These are phyloP conservation scores for Habrosyne pyritoides DNA, from an alignment of 2,888 invertebrate genomes.

Conservation along the genomic window DNA sequence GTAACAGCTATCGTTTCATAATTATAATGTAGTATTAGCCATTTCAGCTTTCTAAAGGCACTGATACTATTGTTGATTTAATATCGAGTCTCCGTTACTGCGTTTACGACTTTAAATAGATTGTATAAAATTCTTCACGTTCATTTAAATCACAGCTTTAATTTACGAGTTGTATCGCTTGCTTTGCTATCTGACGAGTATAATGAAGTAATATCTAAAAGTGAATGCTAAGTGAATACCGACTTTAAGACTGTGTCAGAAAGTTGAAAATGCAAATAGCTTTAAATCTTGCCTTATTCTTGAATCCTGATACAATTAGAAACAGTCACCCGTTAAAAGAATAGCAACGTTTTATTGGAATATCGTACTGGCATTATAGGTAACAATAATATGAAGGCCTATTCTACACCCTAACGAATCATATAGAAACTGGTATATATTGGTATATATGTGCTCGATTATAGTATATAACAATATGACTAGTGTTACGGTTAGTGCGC, in stretches of 20 bases:
- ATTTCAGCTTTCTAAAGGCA: not conserved
- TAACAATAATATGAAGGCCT: not conserved
- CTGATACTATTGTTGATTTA: not conserved
- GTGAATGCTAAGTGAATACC: not conserved
- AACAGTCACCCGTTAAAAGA: not conserved
- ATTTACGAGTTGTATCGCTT: not conserved
- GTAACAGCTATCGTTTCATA: too few species aligned
- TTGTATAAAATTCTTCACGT: not conserved
- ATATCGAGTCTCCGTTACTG: not conserved
- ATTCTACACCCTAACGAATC: not conserved
- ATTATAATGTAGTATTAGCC: not conserved
- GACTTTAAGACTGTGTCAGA: not conserved
- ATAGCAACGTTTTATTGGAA: not conserved
- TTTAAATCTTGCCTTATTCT: not conserved
- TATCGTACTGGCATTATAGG: slow-evolving; percentile 3
- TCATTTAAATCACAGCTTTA: not conserved
- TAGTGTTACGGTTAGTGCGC: slow-evolving; percentile 68
- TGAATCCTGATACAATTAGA: not conserved
- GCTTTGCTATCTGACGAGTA: not conserved
- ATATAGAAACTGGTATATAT: not conserved
- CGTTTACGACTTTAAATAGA: not conserved
- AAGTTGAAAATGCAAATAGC: not conserved
- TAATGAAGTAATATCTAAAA: not conserved
- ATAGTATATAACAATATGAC: slow-evolving; percentile 58
- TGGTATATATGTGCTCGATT: slow-evolving; percentile 33